A percentile compares a stretch with the other conserved stretches of the same genome.
Evolutionary conservation across 2,888 invertebrate genomes (phyloP).

Genomic region (Lysandra bellargus): DNA sequence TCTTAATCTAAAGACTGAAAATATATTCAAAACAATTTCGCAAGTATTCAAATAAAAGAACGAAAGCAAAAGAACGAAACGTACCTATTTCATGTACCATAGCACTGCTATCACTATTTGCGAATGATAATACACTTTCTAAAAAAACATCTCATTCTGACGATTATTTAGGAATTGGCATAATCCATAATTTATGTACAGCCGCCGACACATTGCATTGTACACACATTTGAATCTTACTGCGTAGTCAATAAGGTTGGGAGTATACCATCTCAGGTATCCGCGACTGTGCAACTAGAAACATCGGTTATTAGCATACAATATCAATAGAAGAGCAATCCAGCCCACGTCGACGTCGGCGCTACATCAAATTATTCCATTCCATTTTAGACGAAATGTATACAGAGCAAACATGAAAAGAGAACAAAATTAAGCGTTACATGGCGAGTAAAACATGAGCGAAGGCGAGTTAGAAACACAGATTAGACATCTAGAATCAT

Average conservation of each 20-base stretch:
- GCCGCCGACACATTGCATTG: neutral
- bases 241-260: neutral
- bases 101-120: neutral
- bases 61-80: neutral
- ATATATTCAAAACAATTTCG: neutral
- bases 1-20: too few relatives aligned
- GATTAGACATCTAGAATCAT: too few relatives aligned
- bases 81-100: neutral
- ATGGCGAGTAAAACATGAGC: constrained; percentile 46
- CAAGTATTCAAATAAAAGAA: neutral
- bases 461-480: constrained; percentile 42
- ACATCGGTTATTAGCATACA: constrained; percentile 53
- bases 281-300: constrained; percentile 42
- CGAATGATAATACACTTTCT: neutral
- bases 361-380: constrained; percentile 72
- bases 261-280: neutral
- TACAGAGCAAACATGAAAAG: constrained; percentile 78
- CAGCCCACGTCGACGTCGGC: constrained; percentile 60
- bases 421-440: constrained; percentile 76
- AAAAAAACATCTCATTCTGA: neutral
- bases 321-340: constrained; percentile 47
- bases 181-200: constrained; percentile 26
- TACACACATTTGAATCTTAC: neutral
- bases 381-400: constrained; percentile 76
- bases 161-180: constrained; percentile 12